A percentile compares a stretch with the other conserved stretches of the same genome.
Evolutionary conservation across 2,888 invertebrate genomes (phyloP).

Genomic region (Scelioninae gen. 1): DNA sequence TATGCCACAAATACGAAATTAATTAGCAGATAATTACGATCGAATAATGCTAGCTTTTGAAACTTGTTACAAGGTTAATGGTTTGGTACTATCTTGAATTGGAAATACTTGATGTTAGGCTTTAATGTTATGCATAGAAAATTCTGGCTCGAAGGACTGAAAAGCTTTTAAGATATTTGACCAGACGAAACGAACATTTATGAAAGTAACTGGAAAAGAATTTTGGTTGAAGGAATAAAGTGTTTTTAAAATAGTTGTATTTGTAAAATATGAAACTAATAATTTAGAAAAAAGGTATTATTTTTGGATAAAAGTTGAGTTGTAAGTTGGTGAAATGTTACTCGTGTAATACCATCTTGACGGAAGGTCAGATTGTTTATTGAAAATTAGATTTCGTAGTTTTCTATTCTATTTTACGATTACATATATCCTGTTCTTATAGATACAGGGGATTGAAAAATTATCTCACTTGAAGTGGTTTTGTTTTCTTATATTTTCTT

Average conservation of each 20-base stretch:
- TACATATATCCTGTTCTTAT: constrained; percentile 11
- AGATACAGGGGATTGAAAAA: constrained; percentile 5
- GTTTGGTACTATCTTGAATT: background rate
- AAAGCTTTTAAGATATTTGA: background rate
- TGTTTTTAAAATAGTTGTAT: background rate
- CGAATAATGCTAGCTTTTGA: constrained; percentile 18
- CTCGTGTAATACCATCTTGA: too few species aligned
- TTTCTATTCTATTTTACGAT: constrained; percentile 32
- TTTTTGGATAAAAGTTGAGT: too few species aligned
- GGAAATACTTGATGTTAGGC: background rate
- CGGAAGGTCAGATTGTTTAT: background rate
- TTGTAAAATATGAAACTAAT: background rate
- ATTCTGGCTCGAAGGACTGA: background rate
- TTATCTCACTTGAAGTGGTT: too few species aligned
- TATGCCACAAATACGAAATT: constrained; percentile 34
- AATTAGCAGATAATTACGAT: constrained; percentile 46
- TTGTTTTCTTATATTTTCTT: too few species aligned
- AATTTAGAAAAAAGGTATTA: background rate
- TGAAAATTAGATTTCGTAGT: background rate
- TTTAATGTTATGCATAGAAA: background rate
- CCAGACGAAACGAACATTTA: too few species aligned
- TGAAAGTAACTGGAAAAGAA: background rate
- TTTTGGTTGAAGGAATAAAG: background rate
- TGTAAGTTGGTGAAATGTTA: too few species aligned
- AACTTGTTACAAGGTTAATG: constrained; percentile 43